A percentile compares a stretch with the other conserved stretches of the same genome.
phyloP scores from a whole-genome alignment of 2,113 vertebrate genomes.

The Sorex fumeus region DNA sequence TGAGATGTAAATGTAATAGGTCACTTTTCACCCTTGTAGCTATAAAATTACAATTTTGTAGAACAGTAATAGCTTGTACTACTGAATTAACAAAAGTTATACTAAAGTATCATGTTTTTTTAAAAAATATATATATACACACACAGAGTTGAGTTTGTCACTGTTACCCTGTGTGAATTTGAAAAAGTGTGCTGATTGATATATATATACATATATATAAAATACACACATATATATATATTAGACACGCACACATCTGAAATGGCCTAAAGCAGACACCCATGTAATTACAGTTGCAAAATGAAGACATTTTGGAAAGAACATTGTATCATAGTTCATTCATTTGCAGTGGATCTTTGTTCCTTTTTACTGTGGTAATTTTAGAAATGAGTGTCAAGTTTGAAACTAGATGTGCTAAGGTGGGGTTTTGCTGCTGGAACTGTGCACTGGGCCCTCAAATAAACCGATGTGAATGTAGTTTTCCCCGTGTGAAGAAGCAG shows the following conservation, averaged over 20 bases:
- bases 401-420: slow-evolving; percentile 92
- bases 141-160: slow-evolving; percentile 93
- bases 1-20: slow-evolving; percentile 95
- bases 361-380: slow-evolving; percentile 95
- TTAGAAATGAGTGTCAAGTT: slow-evolving; percentile 93
- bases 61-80: slow-evolving; percentile 95
- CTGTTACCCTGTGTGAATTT: slow-evolving; percentile 92
- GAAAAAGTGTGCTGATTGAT: slow-evolving; percentile 90
- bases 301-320: slow-evolving; percentile 90
- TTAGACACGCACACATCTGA: slow-evolving; percentile 81
- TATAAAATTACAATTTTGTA: slow-evolving; percentile 90
- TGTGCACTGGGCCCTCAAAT: slow-evolving; percentile 92
- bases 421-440: slow-evolving; percentile 92
- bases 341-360: slow-evolving; percentile 94
- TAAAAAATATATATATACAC: slow-evolving; percentile 81
- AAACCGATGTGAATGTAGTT: slow-evolving; percentile 97
- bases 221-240: slow-evolving; percentile 73
- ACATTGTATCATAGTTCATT: slow-evolving; percentile 95
- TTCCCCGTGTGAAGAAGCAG: slow-evolving; percentile 90
- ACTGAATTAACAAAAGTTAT: slow-evolving; percentile 95
- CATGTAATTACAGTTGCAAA: slow-evolving; percentile 91
- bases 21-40: slow-evolving; percentile 95
- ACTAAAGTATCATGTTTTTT: slow-evolving; percentile 91
- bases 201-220: slow-evolving; percentile 81
- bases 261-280: slow-evolving; percentile 91